Conservation (phyloP, 2,888 invertebrate species). For the Microctonus brassicae region DNA sequence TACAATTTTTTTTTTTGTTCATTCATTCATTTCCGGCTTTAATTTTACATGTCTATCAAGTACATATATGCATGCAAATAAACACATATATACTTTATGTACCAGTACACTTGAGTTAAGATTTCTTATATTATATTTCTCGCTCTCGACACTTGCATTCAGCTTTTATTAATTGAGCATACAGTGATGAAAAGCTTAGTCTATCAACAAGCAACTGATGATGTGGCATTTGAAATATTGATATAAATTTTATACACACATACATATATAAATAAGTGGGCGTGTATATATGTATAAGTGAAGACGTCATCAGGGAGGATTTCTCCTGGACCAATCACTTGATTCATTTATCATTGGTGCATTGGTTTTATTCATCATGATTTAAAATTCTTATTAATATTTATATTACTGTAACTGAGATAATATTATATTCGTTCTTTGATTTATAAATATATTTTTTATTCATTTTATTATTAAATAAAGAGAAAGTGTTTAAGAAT, state of each 20-base stretch:
- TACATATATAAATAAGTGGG: constrained; percentile 11
- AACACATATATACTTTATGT: not conserved
- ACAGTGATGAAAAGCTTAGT: constrained; percentile 3
- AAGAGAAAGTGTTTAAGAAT: constrained; percentile 10
- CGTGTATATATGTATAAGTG: constrained; percentile 12
- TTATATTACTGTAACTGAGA: not conserved
- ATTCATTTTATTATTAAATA: not conserved
- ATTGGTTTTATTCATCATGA: constrained; percentile 4
- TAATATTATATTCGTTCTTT: not conserved
- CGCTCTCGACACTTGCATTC: constrained; percentile 22
- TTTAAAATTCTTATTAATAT: constrained; percentile 23
- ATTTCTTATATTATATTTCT: not conserved
- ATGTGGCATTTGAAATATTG: not conserved
- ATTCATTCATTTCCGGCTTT: not conserved
- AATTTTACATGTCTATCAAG: constrained; percentile 1
- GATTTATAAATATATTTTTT: not conserved
- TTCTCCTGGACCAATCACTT: constrained; percentile 32
- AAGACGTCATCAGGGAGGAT: constrained; percentile 31
- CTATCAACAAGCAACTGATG: constrained; percentile 6
- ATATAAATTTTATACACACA: not conserved
- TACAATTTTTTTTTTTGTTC: not conserved
- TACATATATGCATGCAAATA: not conserved
- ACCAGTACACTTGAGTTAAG: not conserved
- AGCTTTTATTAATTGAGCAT: constrained; percentile 27
- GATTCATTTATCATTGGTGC: constrained; percentile 29